Evolutionary conservation across 92 coral and sea anemone species (phyloP).

Genomic region (Paragorgia papillata): DNA sequence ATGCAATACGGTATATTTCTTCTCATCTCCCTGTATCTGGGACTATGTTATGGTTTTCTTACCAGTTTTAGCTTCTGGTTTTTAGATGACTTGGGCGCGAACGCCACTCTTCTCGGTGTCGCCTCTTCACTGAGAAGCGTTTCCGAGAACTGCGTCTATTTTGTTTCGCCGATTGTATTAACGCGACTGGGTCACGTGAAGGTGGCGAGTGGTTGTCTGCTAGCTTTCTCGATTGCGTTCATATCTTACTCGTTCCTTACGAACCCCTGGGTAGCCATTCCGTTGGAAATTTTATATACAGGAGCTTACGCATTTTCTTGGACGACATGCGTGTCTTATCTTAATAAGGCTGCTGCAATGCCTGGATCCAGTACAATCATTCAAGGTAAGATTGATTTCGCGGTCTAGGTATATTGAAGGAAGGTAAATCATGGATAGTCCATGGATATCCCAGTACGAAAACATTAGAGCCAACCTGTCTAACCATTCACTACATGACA

Average conservation of each 20-base stretch:
- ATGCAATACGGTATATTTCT: slow-evolving; percentile 53
- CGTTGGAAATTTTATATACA: slow-evolving; percentile 62
- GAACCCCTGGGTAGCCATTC: slow-evolving; percentile 62
- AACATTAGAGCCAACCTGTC: too few relatives aligned
- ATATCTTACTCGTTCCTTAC: slow-evolving; percentile 51
- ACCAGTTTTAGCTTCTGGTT: slow-evolving; percentile 72
- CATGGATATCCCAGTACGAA: too few relatives aligned
- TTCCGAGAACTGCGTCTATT: slow-evolving; percentile 55
- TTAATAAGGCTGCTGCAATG: slow-evolving; percentile 44
- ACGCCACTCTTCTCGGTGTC: slow-evolving; percentile 59
- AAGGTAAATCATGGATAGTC: too few relatives aligned
- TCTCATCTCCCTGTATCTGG: slow-evolving; percentile 49
- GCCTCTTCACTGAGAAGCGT: slow-evolving; percentile 65
- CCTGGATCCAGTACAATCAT: slow-evolving; percentile 49
- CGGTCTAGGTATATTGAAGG: too few relatives aligned
- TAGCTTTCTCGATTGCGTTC: slow-evolving; percentile 56
- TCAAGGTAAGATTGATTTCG: slow-evolving; percentile 62
- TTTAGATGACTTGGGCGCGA: slow-evolving; percentile 71
- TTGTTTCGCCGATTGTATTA: slow-evolving; percentile 53
- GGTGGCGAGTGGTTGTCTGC: slow-evolving; percentile 49
- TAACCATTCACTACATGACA: too few relatives aligned
- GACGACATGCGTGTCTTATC: slow-evolving; percentile 65
- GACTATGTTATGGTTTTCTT: slow-evolving; percentile 61
- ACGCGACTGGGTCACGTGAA: slow-evolving; percentile 61
- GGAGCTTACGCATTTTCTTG: slow-evolving; percentile 65